phyloP scores from a whole-genome alignment of 2,113 vertebrate species.

The Stercorarius parasiticus region DNA sequence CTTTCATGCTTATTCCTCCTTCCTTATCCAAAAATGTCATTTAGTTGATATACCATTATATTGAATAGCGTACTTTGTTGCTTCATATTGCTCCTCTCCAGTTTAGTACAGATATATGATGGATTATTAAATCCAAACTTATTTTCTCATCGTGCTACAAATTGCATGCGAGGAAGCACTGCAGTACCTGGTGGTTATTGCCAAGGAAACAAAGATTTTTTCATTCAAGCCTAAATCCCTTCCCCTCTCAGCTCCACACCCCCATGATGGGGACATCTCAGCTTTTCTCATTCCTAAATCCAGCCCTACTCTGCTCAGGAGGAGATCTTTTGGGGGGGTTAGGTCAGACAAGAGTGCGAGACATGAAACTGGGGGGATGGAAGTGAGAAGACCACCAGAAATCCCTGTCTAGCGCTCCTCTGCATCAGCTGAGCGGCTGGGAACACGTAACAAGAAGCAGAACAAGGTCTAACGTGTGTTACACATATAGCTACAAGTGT shows the following conservation, averaged over 20 bases:
- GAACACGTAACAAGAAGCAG: not conserved
- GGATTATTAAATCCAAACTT: not conserved
- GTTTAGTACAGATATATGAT: not conserved
- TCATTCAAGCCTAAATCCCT: not conserved
- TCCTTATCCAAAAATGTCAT: not conserved
- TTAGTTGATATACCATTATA: not conserved
- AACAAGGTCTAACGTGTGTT: not conserved
- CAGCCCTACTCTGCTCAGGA: not conserved
- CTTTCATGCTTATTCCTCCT: not conserved
- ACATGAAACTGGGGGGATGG: rapidly evolving
- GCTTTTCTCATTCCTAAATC: not conserved
- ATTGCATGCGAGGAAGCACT: not conserved
- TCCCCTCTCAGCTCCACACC: not conserved
- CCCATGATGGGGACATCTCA: rapidly evolving
- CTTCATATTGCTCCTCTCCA: not conserved
- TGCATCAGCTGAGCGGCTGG: not conserved
- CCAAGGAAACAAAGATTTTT: constrained; percentile 40
- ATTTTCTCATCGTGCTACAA: not conserved
- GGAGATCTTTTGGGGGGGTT: not conserved
- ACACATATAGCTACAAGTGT: not conserved
- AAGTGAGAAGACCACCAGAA: not conserved
- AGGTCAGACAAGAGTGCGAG: not conserved
- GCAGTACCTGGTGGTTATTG: constrained; percentile 1
- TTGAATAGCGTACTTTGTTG: not conserved
- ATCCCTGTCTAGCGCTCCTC: not conserved